Evolutionary conservation across 2,888 invertebrate genomes (phyloP), one percentile per base, ranked within the genome.

Genomic region (Allolobophora icterica): DNA sequence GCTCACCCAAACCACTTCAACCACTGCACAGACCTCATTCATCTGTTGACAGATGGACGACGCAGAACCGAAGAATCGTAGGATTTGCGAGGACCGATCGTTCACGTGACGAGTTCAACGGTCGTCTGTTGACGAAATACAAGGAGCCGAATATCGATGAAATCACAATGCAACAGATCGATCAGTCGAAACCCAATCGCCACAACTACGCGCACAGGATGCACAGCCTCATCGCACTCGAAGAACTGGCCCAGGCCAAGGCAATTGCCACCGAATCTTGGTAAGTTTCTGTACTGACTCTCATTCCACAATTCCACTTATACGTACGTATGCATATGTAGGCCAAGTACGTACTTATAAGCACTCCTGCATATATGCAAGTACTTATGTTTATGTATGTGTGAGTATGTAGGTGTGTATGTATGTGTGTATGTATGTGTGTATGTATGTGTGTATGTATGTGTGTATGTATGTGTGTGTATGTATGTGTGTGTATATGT

Each of bases 131-230:
- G 89, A 13, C 30, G 17, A n/a, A 40, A 34, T 89, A 89, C 24
- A 89, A 40, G 42, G 38, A 40, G 5, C 38, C 40, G 40, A 42
- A 21, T 24, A 33, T 42, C 17, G 42, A 89, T 17, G 34, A 34
- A 38, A 89, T 89, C 15, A 89, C n/a, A 40, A 38, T 42, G 40
- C 89, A 89, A 38, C 40, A 89, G 40, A 34, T 42, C 34, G n/a
- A n/a, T 33, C 38, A 42, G 30, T n/a, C 40, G n/a, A 52, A 52
- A 40, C 92, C 95, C 35, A 95, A 95, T 92, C 91, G 93, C 35
- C 94, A 95, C 92, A 95, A 95, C 93, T 95, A 95, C 91, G 92
- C 93, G 38, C 94, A 94, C 92, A 95, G 94, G 92, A 95, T 95
- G 94, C 94, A 94, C 92, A 93, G 94, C 35, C 92, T 95, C 38